Evolutionary conservation across 2,888 invertebrate genomes (phyloP), one percentile per base, ranked within the genome.

Genomic region (Eristalis tenax): DNA sequence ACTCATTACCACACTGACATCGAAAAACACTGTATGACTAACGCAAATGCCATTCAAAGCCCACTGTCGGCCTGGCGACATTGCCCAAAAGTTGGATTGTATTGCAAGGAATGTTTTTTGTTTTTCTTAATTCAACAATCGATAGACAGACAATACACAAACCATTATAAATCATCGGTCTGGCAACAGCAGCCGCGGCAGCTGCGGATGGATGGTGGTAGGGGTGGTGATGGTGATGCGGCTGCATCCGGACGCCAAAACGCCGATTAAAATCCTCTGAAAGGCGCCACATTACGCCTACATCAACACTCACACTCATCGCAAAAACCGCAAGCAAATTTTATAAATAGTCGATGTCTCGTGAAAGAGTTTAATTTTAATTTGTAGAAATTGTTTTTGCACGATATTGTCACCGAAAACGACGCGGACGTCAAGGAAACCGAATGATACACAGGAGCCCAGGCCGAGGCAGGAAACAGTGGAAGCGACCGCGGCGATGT

Each of bases 221-320:
- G 81, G 89, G 89, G 78, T 91, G 88, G 68, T 90, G 90, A 83
- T 91, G 88, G 87, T 92, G 91, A 64, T 92, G 90, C 26, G 92
- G 90, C 80, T 93, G 93, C 91, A 93, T 92, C 28, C 93, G 92
- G 43, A 93, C 91, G n/a, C 92, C 93, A 84, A 93, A 93, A 56
- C 93, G 91, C n/a, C 93, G 90, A 88, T 92, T 93, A 78, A 93
- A 92, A 89, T 93, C 93, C 90, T 93, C 93, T 50, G 93, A 93
- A 69, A 93, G 92, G 90, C 93, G 93, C 93, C 93, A 93, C 93
- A 93, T 93, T 89, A 93, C 93, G 91, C 93, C 93, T 89, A 93
- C 92, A 88, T 93, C 93, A 80, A 93, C 93, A 89, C 93, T 92
- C 82, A 93, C 93, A 90, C 93, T 93, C 93, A 93, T 93, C 69